A percentile compares a stretch with the other conserved stretches of the same genome.
These are phyloP conservation scores for Papilio glaucus DNA, from an alignment of 1,140 invertebrate genomes.

Conservation along the genomic window DNA sequence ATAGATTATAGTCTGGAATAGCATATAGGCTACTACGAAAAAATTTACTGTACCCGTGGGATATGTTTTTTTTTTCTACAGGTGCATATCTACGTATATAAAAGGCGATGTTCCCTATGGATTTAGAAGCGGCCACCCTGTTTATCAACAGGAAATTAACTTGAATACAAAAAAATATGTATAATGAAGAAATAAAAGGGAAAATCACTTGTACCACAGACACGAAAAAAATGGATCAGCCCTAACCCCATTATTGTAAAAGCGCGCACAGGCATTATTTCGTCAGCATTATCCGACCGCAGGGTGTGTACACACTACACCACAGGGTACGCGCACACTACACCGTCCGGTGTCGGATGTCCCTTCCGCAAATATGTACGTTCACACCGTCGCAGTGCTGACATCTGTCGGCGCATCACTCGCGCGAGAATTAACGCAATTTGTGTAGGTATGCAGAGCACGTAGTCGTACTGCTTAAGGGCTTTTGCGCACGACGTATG, in stretches of 20 bases:
- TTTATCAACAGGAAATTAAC: no score
- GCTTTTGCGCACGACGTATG: no score
- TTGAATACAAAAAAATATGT: no score
- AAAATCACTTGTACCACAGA: slow-evolving; percentile 2
- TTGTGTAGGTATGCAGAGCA: background rate
- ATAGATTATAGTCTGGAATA: no score
- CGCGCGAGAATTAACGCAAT: background rate
- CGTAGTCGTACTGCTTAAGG: background rate
- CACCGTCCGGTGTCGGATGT: slow-evolving; percentile 42
- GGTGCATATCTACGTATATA: no score
- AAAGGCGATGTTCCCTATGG: no score
- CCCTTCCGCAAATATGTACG: slow-evolving; percentile 46
- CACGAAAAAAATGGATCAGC: background rate
- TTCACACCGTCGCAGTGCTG: slow-evolving; percentile 24
- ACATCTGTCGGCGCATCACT: slow-evolving; percentile 46
- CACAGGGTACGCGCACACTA: slow-evolving; percentile 32
- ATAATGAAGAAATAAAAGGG: background rate
- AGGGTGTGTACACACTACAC: slow-evolving; percentile 24
- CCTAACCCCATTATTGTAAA: slow-evolving; percentile 17
- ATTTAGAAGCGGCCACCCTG: no score
- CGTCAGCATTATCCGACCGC: slow-evolving; percentile 11
- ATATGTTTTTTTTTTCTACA: no score
- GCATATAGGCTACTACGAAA: no score
- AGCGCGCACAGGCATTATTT: slow-evolving; percentile 27
- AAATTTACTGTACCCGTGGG: no score